Percentiles rank a stretch among this genome's conserved stretches.
Conservation (phyloP, 2,113 vertebrate genomes). For the Limnothrissa miodon region DNA sequence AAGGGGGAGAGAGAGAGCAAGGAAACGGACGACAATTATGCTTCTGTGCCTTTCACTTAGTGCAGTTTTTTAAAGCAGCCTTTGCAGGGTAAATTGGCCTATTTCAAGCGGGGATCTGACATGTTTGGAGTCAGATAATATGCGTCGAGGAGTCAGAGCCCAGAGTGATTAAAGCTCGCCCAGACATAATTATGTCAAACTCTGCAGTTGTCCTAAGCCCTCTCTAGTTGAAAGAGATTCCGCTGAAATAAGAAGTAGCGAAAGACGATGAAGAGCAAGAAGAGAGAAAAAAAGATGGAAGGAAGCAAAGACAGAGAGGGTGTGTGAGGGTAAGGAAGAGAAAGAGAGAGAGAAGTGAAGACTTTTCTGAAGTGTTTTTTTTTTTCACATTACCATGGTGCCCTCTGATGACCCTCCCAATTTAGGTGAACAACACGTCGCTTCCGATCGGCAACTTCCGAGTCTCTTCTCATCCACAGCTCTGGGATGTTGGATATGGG, state of each 20-base stretch:
- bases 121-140: slow-evolving; percentile 75
- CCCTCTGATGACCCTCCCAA: slow-evolving; percentile 58
- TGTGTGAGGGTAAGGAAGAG: background rate
- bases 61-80: slow-evolving; percentile 54
- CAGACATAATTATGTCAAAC: slow-evolving; percentile 73
- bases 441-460: slow-evolving; percentile 39
- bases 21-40: slow-evolving; percentile 40
- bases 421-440: slow-evolving; percentile 43
- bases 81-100: slow-evolving; percentile 70
- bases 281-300: slow-evolving; percentile 26
- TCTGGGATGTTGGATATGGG: slow-evolving; percentile 33
- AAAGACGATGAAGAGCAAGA: slow-evolving; percentile 36
- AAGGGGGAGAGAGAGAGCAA: slow-evolving; percentile 23
- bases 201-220: slow-evolving; percentile 67
- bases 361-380: slow-evolving; percentile 63
- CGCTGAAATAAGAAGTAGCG: slow-evolving; percentile 58
- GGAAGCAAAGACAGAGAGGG: background rate
- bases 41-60: slow-evolving; percentile 47
- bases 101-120: slow-evolving; percentile 62
- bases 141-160: slow-evolving; percentile 68
- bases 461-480: slow-evolving; percentile 18
- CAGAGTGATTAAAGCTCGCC: slow-evolving; percentile 75
- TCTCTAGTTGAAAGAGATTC: slow-evolving; percentile 76
- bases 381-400: slow-evolving; percentile 59
- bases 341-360: slow-evolving; percentile 43